Evolutionary conservation across 2,888 invertebrate species (phyloP).

Genomic region (Microplitis manilae): DNA sequence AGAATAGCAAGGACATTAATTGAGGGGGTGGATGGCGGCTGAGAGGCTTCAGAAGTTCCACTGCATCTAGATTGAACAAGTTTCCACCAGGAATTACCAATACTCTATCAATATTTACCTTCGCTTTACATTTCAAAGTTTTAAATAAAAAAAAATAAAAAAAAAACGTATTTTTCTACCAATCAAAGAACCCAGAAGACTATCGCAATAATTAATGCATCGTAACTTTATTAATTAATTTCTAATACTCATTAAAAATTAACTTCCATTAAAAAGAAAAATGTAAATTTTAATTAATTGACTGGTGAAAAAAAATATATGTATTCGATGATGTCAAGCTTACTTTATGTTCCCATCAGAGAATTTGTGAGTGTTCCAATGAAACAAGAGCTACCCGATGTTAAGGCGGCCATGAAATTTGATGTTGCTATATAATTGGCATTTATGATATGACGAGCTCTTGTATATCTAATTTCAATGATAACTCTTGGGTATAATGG

Average conservation of each 20-base stretch:
- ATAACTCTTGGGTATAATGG: slow-evolving; percentile 52
- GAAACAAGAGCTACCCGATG: neutral
- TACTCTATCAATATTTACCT: neutral
- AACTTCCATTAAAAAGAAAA: neutral
- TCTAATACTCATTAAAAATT: neutral
- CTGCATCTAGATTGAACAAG: slow-evolving; percentile 9
- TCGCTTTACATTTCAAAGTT: neutral
- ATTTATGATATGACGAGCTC: slow-evolving; percentile 56
- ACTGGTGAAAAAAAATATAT: neutral
- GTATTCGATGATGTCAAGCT: neutral
- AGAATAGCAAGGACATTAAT: slow-evolving; percentile 9
- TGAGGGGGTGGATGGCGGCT: neutral
- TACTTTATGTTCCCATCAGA: neutral
- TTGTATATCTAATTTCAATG: slow-evolving; percentile 42
- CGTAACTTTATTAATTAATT: neutral
- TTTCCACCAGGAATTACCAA: neutral
- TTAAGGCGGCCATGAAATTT: slow-evolving; percentile 51
- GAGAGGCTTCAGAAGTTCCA: slow-evolving; percentile 23
- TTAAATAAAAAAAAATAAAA: neutral
- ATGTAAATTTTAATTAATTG: neutral
- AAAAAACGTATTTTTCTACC: neutral
- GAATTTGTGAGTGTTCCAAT: neutral
- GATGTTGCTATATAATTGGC: slow-evolving; percentile 59
- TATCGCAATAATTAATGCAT: neutral
- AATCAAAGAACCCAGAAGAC: neutral